phyloP scores from a whole-genome alignment of 2,113 vertebrate species.

The Ceratotherium simum region DNA sequence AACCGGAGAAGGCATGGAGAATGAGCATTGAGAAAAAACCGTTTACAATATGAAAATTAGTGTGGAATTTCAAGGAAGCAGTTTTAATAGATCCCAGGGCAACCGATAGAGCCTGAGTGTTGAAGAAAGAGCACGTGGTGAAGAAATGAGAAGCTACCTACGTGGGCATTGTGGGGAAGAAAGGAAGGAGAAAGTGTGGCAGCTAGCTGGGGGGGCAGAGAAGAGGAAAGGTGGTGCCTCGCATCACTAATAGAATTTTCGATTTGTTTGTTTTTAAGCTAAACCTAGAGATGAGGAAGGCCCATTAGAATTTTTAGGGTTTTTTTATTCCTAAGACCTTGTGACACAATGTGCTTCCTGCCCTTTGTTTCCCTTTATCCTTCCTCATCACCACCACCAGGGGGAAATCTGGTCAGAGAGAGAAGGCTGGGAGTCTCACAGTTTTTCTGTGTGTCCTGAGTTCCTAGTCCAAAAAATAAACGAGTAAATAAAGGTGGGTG shows the following conservation, averaged over 20 bases:
- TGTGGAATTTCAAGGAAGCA: neutral
- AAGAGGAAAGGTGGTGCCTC: neutral
- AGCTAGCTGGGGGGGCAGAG: neutral
- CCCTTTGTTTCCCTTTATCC: neutral
- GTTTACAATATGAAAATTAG: neutral
- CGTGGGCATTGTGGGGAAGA: no score
- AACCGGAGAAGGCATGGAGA: neutral
- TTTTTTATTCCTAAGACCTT: neutral
- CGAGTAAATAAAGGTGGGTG: neutral
- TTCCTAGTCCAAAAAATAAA: neutral
- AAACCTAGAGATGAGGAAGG: neutral
- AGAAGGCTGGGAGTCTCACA: neutral
- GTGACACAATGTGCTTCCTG: neutral
- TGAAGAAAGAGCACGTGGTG: neutral
- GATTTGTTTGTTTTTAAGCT: neutral
- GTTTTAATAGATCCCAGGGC: neutral
- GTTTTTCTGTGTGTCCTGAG: neutral
- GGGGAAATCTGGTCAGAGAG: neutral
- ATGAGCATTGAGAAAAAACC: neutral
- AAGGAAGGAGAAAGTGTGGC: neutral
- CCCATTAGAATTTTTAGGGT: neutral
- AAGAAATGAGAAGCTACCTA: neutral
- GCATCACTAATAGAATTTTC: accelerated
- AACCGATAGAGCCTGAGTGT: accelerated
- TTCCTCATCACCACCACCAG: neutral